Evolutionary conservation across 1,140 invertebrate species (phyloP), one percentile per base, ranked within the genome.

Genomic region (Holotrichia oblita): DNA sequence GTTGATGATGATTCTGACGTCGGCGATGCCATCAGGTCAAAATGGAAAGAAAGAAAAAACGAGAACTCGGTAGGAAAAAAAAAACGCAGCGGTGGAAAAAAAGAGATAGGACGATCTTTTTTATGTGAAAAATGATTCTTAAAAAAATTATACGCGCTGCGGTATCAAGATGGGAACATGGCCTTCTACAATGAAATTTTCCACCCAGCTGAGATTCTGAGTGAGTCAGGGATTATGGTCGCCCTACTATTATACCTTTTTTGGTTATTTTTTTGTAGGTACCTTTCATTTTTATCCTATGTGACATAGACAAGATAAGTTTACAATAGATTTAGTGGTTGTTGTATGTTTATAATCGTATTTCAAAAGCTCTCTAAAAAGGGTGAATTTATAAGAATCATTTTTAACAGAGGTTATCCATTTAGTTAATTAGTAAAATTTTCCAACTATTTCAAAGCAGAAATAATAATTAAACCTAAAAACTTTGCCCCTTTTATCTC

Each of bases 111-210:
- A 4, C 4, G 27, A 34, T 34, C 27, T 34, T 34, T 34, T 17
- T 48, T 48, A 48, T 8, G 44, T 48, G 44, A 48, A 48, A 48
- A 48, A 48, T 48, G 44, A 48, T 48, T 48, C 44, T 48, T 48
- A 48, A 48, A 48, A 48, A 48, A 48, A 48, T 48, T 48, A 48
- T 48, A 48, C 44, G 44, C n/a, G 44, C n/a, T 17, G 44, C 44
- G n/a, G n/a, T 48, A 34, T 34, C 27, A 17, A 17, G 44, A 48
- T 17, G 10, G n/a, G 44, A 48, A 17, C 10, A 17, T 14, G 44
- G 44, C n/a, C 44, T 48, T 48, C 44, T 48, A 48, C 44, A 48
- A 48, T 48, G 44, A 48, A 48, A 48, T 48, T 48, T 48, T 48
- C 44, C 44, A 48, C 44, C 44, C 44, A 48, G 44, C 44, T 48